A percentile compares a stretch with the other conserved stretches of the same genome.
These are phyloP conservation scores for Cassiopea andromeda DNA, from an alignment of 30 jellyfish, hydroid and myxozoan genomes.

Conservation along the genomic window DNA sequence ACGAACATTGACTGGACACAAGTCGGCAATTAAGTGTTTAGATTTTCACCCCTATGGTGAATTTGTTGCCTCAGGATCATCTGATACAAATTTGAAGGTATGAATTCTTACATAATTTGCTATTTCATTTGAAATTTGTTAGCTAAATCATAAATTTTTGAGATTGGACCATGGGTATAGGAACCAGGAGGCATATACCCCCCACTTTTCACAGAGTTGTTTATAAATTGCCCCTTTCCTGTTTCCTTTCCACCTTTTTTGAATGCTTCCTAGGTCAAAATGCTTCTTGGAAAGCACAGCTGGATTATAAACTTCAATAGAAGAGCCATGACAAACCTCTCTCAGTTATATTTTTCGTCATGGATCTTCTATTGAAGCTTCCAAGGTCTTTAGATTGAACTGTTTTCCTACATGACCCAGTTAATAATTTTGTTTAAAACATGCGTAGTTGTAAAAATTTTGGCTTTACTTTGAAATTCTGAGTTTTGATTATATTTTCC, in stretches of 20 bases:
- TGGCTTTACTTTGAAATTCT: not conserved
- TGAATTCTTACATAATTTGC: not conserved
- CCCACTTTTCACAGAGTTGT: too few species aligned
- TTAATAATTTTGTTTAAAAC: too few species aligned
- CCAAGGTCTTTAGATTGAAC: not conserved
- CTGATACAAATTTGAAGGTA: conserved; percentile 96
- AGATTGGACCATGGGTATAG: not conserved
- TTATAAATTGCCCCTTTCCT: too few species aligned
- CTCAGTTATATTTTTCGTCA: too few species aligned
- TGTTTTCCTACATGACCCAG: not conserved
- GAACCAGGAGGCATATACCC: too few species aligned
- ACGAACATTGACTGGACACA: conserved; percentile 96
- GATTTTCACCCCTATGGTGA: conserved; percentile 99
- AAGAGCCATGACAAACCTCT: too few species aligned
- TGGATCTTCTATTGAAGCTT: not conserved
- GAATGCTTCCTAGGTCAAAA: too few species aligned
- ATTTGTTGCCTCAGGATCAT: conserved; percentile 98
- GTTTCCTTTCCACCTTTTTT: too few species aligned
- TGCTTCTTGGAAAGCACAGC: too few species aligned
- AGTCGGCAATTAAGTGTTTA: conserved; percentile 85
- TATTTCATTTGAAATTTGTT: not conserved
- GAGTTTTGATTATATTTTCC: not conserved
- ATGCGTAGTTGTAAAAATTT: too few species aligned
- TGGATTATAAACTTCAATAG: too few species aligned
- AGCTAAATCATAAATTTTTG: not conserved